Percentiles rank a stretch among this genome's conserved stretches.
Evolutionary conservation across 1,140 invertebrate genomes (phyloP).

Genomic region (Cheumatopsyche charites): DNA sequence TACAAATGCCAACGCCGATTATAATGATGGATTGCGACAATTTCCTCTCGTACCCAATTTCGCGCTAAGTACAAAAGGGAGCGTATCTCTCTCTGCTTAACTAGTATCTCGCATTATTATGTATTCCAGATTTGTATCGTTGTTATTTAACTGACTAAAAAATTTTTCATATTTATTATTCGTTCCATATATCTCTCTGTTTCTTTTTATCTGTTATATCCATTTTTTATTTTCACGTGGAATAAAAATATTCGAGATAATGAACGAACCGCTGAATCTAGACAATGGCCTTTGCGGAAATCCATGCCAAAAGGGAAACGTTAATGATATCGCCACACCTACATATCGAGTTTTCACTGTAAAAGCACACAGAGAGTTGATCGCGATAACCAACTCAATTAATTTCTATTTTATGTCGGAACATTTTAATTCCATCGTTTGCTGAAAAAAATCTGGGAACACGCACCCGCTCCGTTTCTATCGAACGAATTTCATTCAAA

Average conservation of each 20-base stretch:
- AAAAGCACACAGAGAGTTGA: background rate
- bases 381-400: too few relatives aligned
- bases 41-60: background rate
- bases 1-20: slow-evolving; percentile 2
- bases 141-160: too few relatives aligned
- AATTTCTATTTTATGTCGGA: too few relatives aligned
- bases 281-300: slow-evolving; percentile 4
- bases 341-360: background rate
- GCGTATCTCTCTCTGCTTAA: too few relatives aligned
- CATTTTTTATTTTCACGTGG: background rate
- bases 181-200: background rate
- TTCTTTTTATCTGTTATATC: background rate
- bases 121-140: too few relatives aligned
- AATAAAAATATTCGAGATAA: background rate
- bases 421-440: too few relatives aligned
- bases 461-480: too few relatives aligned
- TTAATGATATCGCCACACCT: slow-evolving; percentile 9
- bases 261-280: background rate
- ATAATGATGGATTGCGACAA: slow-evolving; percentile 10
- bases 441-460: too few relatives aligned
- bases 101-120: too few relatives aligned
- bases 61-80: background rate
- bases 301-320: background rate
- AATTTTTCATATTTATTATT: too few relatives aligned
- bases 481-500: too few relatives aligned